These are phyloP conservation scores for Alectoris magna DNA, from an alignment of 2,797 vertebrate species.

Conservation along the genomic window DNA sequence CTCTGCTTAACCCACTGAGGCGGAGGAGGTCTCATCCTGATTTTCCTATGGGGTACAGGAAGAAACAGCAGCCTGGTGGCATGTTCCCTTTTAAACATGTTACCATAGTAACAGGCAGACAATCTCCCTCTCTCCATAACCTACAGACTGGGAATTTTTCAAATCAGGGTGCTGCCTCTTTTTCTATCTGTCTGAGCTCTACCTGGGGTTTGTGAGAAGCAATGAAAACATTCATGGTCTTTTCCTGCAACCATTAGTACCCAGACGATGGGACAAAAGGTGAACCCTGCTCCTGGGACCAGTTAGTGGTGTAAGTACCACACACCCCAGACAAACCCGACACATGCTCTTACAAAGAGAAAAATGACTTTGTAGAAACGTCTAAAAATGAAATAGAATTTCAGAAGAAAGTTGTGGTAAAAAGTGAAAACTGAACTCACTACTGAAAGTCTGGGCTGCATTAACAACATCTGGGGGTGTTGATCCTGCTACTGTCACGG, in stretches of 20 bases:
- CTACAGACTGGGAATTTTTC: slow-evolving; percentile 31
- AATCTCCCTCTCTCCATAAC: slow-evolving; percentile 31
- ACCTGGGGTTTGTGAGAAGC: not conserved
- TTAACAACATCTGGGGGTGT: not conserved
- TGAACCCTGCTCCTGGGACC: not conserved
- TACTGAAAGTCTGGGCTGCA: not conserved
- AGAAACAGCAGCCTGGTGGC: slow-evolving; percentile 39
- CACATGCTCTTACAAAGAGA: not conserved
- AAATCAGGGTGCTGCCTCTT: slow-evolving; percentile 10
- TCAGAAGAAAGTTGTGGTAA: not conserved
- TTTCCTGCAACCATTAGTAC: not conserved
- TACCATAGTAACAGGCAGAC: slow-evolving; percentile 52
- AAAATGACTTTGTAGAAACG: not conserved
- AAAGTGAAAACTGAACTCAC: not conserved
- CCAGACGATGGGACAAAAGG: not conserved
- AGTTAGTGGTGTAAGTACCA: not conserved
- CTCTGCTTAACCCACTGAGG: slow-evolving; percentile 28
- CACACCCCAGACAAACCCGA: not conserved
- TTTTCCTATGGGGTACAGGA: slow-evolving; percentile 48
- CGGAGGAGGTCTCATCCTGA: slow-evolving; percentile 29
- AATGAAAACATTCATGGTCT: not conserved
- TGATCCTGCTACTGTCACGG: not conserved
- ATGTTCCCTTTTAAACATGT: slow-evolving; percentile 47
- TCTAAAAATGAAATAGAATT: not conserved
- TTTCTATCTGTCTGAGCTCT: not conserved